Percentiles rank a stretch among this genome's conserved stretches.
Conservation (phyloP, 2,797 vertebrate genomes). For the Alca torda region DNA sequence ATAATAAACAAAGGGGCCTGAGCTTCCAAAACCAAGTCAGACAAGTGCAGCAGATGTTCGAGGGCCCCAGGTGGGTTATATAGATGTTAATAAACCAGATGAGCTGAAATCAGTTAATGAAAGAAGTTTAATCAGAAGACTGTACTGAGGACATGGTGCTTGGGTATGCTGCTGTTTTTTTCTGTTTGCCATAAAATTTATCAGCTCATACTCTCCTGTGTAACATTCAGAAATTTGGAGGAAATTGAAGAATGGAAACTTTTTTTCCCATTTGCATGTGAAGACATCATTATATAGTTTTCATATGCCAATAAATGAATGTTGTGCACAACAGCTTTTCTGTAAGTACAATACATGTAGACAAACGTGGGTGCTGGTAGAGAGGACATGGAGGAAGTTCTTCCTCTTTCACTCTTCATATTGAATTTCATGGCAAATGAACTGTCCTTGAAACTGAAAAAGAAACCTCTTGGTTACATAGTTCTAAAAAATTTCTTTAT, state of each 20-base stretch:
- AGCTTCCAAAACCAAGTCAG: background rate
- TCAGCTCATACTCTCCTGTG: too few species aligned
- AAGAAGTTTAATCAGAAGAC: constrained; percentile 44
- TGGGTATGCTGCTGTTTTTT: too few species aligned
- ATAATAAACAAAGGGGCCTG: background rate
- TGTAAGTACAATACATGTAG: too few species aligned
- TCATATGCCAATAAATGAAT: too few species aligned
- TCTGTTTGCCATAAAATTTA: too few species aligned
- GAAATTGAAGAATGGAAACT: too few species aligned
- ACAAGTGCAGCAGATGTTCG: constrained; percentile 14
- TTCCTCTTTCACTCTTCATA: background rate
- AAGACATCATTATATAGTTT: too few species aligned
- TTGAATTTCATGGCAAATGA: background rate
- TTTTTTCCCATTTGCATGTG: too few species aligned
- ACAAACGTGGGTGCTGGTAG: background rate
- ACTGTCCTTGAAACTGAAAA: background rate
- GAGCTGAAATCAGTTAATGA: constrained; percentile 42
- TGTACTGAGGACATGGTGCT: too few species aligned
- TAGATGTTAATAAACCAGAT: constrained; percentile 51
- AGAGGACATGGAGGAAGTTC: background rate
- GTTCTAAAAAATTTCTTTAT: background rate
- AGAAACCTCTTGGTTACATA: background rate
- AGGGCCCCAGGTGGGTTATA: constrained; percentile 26
- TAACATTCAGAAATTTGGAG: too few species aligned
- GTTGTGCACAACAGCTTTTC: too few species aligned